Base-by-base conservation (phyloP, 2,797 vertebrate genomes). In the Chrosomus eos region DNA sequence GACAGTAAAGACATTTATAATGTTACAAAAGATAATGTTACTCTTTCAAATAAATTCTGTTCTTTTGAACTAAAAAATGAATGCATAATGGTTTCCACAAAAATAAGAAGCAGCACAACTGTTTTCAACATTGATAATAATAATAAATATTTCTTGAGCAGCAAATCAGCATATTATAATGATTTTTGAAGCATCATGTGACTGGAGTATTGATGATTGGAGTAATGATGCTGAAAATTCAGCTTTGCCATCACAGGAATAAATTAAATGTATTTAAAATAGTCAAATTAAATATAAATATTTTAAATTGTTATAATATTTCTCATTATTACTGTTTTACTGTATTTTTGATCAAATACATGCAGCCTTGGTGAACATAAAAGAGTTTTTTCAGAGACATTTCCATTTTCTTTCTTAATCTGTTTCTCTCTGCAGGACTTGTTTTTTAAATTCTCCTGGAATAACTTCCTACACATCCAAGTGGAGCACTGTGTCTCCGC, bases 381-480 rank as follows among this genome's bases (percentile, higher is more conserved):
- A n/a, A 48, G 8, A 19, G 2, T 38, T 75, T 1, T 31, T 66
- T 71, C 58, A n/a, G 23, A n/a, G 4, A n/a, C 38, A 51, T 80
- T 14, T 55, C 36, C 13, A 68, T 67, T n/a, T 77, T 36, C 45
- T 31, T 38, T 16, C 11, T 53, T 23, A 9, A 23, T 62, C 26
- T 77, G 26, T 81, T 51, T 81, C 51, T 13, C 58, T 74, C 43
- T 82, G 0, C 85, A 99, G 98, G 98, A 99, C 93, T 94, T 99
- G 89, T 99, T 98, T 94, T 99, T 99, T 92, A 97, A 97, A 91
- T 99, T 98, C 92, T 96, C 97, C 28, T 99, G 98, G 98, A 99
- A 99, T 93, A 99, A 99, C 92, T 99, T 99, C 91, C 93, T 99
- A 93, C 98, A 99, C 94, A 96, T 97, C 94, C 98, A 99, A 97